A percentile compares a stretch with the other conserved stretches of the same genome.
These are phyloP conservation scores for Prietella phreatophila DNA, from an alignment of 2,113 vertebrate species.

Conservation along the genomic window DNA sequence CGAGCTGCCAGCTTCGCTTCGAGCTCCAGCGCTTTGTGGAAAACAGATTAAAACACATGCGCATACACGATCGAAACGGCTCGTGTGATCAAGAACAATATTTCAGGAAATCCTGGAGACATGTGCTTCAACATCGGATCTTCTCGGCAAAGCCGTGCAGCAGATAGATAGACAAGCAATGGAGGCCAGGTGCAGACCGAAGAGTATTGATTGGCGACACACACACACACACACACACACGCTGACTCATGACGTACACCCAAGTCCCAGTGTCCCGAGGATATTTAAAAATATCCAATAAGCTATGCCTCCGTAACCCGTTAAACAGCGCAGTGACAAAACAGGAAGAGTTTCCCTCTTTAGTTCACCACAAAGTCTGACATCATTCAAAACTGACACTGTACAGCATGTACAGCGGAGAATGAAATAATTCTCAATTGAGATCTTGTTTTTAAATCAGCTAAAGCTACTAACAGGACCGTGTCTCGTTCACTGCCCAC, in stretches of 20 bases:
- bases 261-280: background rate
- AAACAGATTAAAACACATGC: background rate
- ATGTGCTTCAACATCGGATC: background rate
- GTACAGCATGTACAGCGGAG: too few species aligned
- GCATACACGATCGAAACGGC: background rate
- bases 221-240: background rate
- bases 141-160: background rate
- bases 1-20: too few species aligned
- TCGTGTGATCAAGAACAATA: background rate
- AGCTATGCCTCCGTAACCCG: background rate
- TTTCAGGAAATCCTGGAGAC: background rate
- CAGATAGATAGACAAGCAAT: background rate
- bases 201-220: background rate
- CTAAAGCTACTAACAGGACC: background rate
- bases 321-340: background rate
- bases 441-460: background rate
- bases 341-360: background rate
- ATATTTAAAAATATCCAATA: background rate
- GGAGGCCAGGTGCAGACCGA: background rate
- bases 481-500: background rate
- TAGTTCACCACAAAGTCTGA: background rate
- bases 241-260: too few species aligned
- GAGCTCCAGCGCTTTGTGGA: background rate
- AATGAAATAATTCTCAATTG: background rate
- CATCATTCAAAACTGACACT: too few species aligned